These are phyloP conservation scores for Nebria ingens DNA, from an alignment of 1,140 invertebrate species.

Conservation along the genomic window DNA sequence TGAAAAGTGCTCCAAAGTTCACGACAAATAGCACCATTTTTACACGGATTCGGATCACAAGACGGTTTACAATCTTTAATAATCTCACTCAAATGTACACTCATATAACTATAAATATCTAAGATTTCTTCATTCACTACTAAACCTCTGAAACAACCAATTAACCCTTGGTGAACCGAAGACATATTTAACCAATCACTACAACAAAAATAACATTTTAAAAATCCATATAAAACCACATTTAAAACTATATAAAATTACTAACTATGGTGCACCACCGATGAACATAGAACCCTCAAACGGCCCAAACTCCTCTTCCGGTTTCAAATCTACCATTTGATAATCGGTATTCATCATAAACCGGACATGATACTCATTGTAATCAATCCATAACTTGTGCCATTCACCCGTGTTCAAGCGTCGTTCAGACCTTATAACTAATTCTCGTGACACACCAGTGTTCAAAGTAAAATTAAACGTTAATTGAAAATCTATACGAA, in stretches of 20 bases:
- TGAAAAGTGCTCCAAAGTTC: constrained; percentile 88
- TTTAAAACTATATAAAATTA: constrained; percentile 20
- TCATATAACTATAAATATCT: constrained; percentile 88
- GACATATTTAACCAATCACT: constrained; percentile 70
- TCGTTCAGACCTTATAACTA: constrained; percentile 68
- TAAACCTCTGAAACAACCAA: constrained; percentile 85
- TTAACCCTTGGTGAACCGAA: constrained; percentile 74
- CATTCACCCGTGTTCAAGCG: constrained; percentile 84
- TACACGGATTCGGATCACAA: constrained; percentile 86
- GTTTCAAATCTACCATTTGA: constrained; percentile 72
- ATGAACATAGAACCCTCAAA: constrained; percentile 90
- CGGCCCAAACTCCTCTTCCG: constrained; percentile 80
- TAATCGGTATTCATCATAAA: constrained; percentile 86
- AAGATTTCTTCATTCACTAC: constrained; percentile 84
- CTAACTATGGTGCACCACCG: constrained; percentile 79
- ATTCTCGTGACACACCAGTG: constrained; percentile 63
- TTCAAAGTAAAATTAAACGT: constrained; percentile 86
- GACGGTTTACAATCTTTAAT: constrained; percentile 87
- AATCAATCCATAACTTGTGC: constrained; percentile 92
- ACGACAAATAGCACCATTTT: constrained; percentile 81
- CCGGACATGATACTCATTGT: constrained; percentile 86
- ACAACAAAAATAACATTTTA: constrained; percentile 25
- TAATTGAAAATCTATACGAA: constrained; percentile 60
- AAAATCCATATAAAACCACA: constrained; percentile 3
- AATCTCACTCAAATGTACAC: constrained; percentile 80